These are phyloP conservation scores for Oncorhynchus clarkii DNA, from an alignment of 2,113 vertebrate genomes.

Conservation along the genomic window DNA sequence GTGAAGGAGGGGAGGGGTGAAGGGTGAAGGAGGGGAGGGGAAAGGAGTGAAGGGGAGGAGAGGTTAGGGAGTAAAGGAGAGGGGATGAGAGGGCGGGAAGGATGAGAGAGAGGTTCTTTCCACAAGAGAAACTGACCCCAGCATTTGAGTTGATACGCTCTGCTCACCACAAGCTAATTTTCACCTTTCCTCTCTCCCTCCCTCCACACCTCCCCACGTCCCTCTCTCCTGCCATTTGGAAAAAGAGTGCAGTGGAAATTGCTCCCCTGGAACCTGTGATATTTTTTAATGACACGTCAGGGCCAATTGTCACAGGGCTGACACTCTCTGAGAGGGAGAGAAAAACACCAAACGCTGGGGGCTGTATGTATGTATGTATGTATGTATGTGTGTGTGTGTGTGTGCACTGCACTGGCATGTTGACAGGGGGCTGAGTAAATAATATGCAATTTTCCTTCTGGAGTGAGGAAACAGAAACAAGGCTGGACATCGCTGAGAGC, in stretches of 20 bases:
- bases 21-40: background rate
- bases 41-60: background rate
- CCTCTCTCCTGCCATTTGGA: constrained; percentile 7
- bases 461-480: constrained; percentile 34
- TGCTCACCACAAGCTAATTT: constrained; percentile 43
- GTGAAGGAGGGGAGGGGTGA: background rate
- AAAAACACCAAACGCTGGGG: constrained; percentile 22
- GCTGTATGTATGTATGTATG: background rate
- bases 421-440: constrained; percentile 60
- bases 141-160: constrained; percentile 40
- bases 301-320: constrained; percentile 42
- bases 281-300: constrained; percentile 66
- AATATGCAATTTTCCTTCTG: constrained; percentile 61
- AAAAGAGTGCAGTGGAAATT: constrained; percentile 39
- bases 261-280: constrained; percentile 55
- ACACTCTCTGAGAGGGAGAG: constrained; percentile 2
- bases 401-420: too few species aligned
- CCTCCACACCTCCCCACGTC: constrained; percentile 17
- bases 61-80: background rate
- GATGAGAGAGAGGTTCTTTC: background rate
- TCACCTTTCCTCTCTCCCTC: constrained; percentile 16
- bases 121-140: constrained; percentile 37
- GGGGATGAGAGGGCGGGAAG: too few species aligned
- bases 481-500: constrained; percentile 49
- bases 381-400: background rate